phyloP scores from a whole-genome alignment of 2,113 vertebrate species.

The Ammodytes dubius region DNA sequence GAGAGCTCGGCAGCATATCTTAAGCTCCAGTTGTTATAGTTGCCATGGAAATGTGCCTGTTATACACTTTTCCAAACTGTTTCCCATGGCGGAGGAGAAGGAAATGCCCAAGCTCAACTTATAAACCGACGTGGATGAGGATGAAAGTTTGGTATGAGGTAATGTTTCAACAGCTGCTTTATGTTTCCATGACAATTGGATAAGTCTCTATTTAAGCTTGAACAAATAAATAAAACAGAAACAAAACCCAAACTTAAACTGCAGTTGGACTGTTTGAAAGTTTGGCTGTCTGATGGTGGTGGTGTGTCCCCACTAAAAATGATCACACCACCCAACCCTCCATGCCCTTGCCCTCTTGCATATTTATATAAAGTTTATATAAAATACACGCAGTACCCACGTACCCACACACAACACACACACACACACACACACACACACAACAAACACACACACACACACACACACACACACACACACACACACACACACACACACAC shows the following conservation, averaged over 20 bases:
- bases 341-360: background rate
- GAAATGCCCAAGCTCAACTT: background rate
- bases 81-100: background rate
- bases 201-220: background rate
- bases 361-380: no score
- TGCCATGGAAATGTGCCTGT: background rate
- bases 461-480: background rate
- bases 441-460: no score
- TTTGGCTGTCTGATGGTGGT: background rate
- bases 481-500: background rate
- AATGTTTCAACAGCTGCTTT: background rate
- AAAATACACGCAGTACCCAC: no score
- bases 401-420: no score
- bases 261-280: background rate
- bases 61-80: background rate
- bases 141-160: background rate
- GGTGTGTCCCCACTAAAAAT: background rate
- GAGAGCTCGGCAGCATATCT: background rate
- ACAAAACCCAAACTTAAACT: slow-evolving; percentile 18
- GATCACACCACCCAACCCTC: background rate
- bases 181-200: slow-evolving; percentile 5
- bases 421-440: no score
- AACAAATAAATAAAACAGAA: background rate
- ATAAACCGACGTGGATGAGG: background rate
- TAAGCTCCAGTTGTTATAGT: background rate